A percentile compares a stretch with the other conserved stretches of the same genome.
Evolutionary conservation across 2,797 vertebrate genomes (phyloP).

Genomic region (Tinamus major): DNA sequence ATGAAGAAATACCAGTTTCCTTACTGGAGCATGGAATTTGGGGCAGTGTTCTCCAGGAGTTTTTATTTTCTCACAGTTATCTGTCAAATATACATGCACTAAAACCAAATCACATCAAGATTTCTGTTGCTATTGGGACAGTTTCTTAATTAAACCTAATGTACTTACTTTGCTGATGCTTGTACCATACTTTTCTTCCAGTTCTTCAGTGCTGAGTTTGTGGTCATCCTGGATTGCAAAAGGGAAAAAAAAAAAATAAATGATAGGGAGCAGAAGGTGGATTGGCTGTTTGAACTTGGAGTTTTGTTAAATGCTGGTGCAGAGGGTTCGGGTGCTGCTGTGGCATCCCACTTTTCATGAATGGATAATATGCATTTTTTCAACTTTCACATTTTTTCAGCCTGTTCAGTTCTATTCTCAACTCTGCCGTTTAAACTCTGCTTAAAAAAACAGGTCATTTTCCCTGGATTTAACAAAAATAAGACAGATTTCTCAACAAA

Average conservation of each 20-base stretch:
- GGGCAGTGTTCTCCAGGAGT: not conserved
- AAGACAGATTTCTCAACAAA: not conserved
- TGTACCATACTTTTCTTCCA: slow-evolving; percentile 81
- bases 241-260: not conserved
- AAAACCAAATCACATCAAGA: rapidly evolving
- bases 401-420: not conserved
- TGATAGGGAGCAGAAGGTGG: not conserved
- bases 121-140: not conserved
- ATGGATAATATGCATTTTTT: not conserved
- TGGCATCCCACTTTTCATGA: not conserved
- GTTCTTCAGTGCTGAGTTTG: slow-evolving; percentile 75
- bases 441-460: not conserved
- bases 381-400: not conserved
- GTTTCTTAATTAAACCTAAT: rapidly evolving
- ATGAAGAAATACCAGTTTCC: rapidly evolving
- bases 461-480: not conserved
- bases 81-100: not conserved
- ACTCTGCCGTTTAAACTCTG: not conserved
- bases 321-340: not conserved
- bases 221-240: slow-evolving; percentile 79
- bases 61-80: not conserved
- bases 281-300: not conserved
- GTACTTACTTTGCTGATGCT: slow-evolving; percentile 77
- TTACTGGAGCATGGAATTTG: not conserved
- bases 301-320: not conserved